Conservation (phyloP, 37 sponge, comb jelly and placozoan species). For the Dysidea cf. avara region DNA sequence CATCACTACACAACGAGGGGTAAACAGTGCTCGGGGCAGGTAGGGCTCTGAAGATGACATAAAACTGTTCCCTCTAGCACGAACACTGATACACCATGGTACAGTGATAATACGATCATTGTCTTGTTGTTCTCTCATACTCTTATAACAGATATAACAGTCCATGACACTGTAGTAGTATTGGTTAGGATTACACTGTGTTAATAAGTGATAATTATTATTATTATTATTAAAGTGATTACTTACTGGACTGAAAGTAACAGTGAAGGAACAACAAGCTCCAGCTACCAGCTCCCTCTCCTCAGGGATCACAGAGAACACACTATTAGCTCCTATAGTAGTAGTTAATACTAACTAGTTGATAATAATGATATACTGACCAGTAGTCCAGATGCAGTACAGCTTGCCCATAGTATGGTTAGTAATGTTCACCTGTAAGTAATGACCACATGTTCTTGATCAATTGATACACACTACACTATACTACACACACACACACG, state of each 20-base stretch:
- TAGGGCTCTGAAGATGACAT: slow-evolving; percentile 51
- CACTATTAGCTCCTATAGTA: not conserved
- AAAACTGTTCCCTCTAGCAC: slow-evolving; percentile 78
- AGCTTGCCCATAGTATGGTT: slow-evolving; percentile 74
- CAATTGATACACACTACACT: too few relatives aligned
- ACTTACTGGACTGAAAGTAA: slow-evolving; percentile 77
- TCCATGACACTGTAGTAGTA: slow-evolving; percentile 64
- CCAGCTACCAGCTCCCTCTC: slow-evolving; percentile 67
- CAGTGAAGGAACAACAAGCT: slow-evolving; percentile 63
- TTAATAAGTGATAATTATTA: not conserved
- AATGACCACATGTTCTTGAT: too few relatives aligned
- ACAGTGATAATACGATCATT: slow-evolving; percentile 49
- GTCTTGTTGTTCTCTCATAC: slow-evolving; percentile 16
- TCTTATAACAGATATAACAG: slow-evolving; percentile 85
- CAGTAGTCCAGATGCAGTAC: slow-evolving; percentile 62
- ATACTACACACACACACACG: too few relatives aligned
- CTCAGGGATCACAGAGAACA: slow-evolving; percentile 48
- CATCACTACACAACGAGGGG: slow-evolving; percentile 42
- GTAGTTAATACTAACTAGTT: too few relatives aligned
- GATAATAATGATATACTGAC: too few relatives aligned
- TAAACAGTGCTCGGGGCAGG: slow-evolving; percentile 54
- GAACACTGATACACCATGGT: slow-evolving; percentile 82
- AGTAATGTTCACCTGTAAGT: slow-evolving; percentile 54
- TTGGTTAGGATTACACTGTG: slow-evolving; percentile 54
- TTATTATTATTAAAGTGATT: not conserved